Evolutionary conservation across 2,888 invertebrate genomes (phyloP), one percentile per base, ranked within the genome.

Genomic region (Conus canariensis): DNA sequence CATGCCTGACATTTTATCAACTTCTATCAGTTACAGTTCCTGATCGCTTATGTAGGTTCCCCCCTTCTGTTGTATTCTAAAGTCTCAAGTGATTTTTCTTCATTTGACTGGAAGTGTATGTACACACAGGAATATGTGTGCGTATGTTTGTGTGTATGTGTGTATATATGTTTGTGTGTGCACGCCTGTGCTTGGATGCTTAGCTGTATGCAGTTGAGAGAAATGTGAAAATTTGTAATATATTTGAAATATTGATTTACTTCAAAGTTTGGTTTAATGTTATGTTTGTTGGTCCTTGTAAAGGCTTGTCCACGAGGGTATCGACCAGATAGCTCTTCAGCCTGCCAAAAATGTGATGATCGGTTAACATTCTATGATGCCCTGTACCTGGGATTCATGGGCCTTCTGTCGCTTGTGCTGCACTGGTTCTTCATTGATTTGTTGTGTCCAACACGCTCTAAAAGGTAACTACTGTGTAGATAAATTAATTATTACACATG

Each of bases 331-430:
- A 90, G 90, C 22, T 90, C 93, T 58, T 98, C 98, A 90, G 97
- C 98, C 80, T 99, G 99, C 95, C 96, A 97, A 30, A 97, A 97
- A 4, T 99, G 99, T 95, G 97, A 97, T 1, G 98, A 98, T 89
- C 97, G 97, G 70, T 98, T 98, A 0, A 97, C 97, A 22, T 97
- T 98, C 80, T 99, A 99, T 95, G 99, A 99, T 94, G 99, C 98
- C 98, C 97, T 99, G 85, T 99, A 98, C 96, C 97, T 99, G 56
- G 98, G 98, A 1, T 99, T 99, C 95, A 99, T 99, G 98, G 98
- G 98, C 0, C 96, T 99, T 25, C 96, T 99, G 83, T 98, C 99
- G 0, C 96, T 99, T 82, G 97, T 99, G 85, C 97, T 99, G 90
- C 99, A 99, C 96, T 98, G 98, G 97, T 98, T 98, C 95, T 98